phyloP scores from a whole-genome alignment of 2,113 vertebrate genomes.

The Dunckerocampus dactyliophorus region DNA sequence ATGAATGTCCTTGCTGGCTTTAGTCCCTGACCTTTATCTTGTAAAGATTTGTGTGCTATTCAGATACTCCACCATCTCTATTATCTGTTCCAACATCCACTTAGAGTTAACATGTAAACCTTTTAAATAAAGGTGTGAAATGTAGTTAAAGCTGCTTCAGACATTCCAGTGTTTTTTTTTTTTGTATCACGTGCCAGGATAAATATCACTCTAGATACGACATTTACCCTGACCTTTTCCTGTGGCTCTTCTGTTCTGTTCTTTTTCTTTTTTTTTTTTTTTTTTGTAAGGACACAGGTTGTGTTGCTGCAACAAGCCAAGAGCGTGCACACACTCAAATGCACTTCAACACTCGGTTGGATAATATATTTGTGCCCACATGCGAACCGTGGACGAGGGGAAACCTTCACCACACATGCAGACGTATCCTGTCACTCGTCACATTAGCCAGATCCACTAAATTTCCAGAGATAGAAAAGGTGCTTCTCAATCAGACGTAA shows the following conservation, averaged over 20 bases:
- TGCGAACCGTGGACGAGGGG: constrained; percentile 20
- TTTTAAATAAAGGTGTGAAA: neutral
- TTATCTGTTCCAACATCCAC: constrained; percentile 5
- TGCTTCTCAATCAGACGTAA: constrained; percentile 1
- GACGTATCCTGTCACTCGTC: neutral
- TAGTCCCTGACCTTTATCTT: constrained; percentile 36
- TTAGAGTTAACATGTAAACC: constrained; percentile 9
- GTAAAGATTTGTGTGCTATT: constrained; percentile 11
- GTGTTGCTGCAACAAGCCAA: constrained; percentile 44
- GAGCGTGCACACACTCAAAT: neutral
- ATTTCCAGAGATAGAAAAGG: neutral
- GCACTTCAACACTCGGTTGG: neutral
- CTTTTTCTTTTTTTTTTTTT: constrained; percentile 27
- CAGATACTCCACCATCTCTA: constrained; percentile 11
- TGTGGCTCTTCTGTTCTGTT: constrained; percentile 11
- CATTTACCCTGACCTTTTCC: constrained; percentile 29
- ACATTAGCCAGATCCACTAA: constrained; percentile 3
- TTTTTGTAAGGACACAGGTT: constrained; percentile 31
- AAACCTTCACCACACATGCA: neutral
- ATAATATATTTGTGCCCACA: constrained; percentile 41
- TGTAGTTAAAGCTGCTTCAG: neutral
- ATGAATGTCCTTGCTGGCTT: constrained; percentile 28
- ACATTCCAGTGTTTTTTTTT: neutral
- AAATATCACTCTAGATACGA: constrained; percentile 20
- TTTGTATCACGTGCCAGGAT: neutral